A percentile compares a stretch with the other conserved stretches of the same genome.
Evolutionary conservation across 2,888 invertebrate species (phyloP).

Genomic region (Leistus spinibarbis): DNA sequence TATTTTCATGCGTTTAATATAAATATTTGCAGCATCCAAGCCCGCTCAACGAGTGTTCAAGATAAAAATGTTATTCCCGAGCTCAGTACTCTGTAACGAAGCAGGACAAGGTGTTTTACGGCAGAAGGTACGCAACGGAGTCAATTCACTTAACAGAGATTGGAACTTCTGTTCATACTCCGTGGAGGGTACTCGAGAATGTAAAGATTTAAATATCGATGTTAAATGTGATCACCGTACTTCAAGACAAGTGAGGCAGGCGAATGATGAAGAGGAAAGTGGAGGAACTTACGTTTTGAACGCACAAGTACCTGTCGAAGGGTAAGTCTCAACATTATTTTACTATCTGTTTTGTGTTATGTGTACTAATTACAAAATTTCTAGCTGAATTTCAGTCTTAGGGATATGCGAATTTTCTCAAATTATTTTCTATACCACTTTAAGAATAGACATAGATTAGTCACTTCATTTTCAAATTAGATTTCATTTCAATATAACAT

Average conservation of each 20-base stretch:
- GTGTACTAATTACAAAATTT: constrained; percentile 3
- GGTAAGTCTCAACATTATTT: constrained; percentile 67
- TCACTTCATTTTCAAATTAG: too few species aligned
- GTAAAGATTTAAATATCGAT: constrained; percentile 88
- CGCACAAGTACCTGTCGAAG: constrained; percentile 81
- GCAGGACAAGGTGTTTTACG: constrained; percentile 91
- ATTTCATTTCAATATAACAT: too few species aligned
- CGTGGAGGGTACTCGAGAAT: constrained; percentile 85
- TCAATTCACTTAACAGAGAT: constrained; percentile 89
- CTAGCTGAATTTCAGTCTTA: constrained; percentile 21
- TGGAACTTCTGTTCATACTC: constrained; percentile 97
- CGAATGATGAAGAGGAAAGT: constrained; percentile 64
- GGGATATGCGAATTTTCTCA: neutral
- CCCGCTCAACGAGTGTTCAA: constrained; percentile 95
- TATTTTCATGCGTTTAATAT: too few species aligned
- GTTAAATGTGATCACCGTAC: constrained; percentile 88
- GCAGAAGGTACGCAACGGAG: constrained; percentile 86
- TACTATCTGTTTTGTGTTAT: constrained; percentile 9
- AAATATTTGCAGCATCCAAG: constrained; percentile 65
- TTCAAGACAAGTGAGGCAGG: constrained; percentile 69
- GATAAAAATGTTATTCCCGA: constrained; percentile 93
- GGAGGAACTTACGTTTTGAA: constrained; percentile 84
- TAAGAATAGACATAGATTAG: neutral
- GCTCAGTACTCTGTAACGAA: constrained; percentile 94
- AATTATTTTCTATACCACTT: neutral